Evolutionary conservation across 2,888 invertebrate species (phyloP), one percentile per base, ranked within the genome.

Genomic region (Drosophila phalerata): DNA sequence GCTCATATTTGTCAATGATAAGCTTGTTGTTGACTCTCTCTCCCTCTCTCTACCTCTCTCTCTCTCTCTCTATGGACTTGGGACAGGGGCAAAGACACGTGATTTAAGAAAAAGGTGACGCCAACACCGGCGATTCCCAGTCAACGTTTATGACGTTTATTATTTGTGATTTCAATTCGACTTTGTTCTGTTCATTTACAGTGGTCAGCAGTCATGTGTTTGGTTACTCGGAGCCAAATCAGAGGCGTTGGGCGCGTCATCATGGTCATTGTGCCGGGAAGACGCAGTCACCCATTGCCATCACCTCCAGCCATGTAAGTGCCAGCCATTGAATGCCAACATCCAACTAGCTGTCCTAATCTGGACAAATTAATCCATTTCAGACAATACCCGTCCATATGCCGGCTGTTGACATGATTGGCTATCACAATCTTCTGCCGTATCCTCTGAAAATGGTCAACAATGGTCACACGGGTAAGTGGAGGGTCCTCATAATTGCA

Each of bases 331-430:
- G 13, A 47, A 4, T 37, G n/a, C 3, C 13, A 49, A 9, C 13
- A 30, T 13, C 13, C 34, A 56, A 53, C 3, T 47, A 10, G 17
- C 10, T 17, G 9, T 45, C 13, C 8, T 15, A 37, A 51, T n/a
- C 9, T 8, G 8, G 17, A 22, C 15, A 11, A 32, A 42, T 56
- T 11, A 57, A 32, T 47, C 15, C 19, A 42, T 19, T 42, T 51
- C 25, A 94, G 90, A 94, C 96, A 2, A 94, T 95, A 55, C 94
- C 95, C 42, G 93, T 96, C 43, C 94, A 95, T 6, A 94, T 96
- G 87, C 96, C 96, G 0, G 95, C 96, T 8, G 93, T 96, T 88
- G 96, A 96, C 91, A 94, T 95, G 92, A 94, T 95, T 77, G 95
- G 96, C 13, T 96, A 95, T 92, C 95, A 95, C 88, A 95, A 96